These are phyloP conservation scores for Microtus pennsylvanicus DNA, from an alignment of 2,113 vertebrate genomes.

Conservation along the genomic window DNA sequence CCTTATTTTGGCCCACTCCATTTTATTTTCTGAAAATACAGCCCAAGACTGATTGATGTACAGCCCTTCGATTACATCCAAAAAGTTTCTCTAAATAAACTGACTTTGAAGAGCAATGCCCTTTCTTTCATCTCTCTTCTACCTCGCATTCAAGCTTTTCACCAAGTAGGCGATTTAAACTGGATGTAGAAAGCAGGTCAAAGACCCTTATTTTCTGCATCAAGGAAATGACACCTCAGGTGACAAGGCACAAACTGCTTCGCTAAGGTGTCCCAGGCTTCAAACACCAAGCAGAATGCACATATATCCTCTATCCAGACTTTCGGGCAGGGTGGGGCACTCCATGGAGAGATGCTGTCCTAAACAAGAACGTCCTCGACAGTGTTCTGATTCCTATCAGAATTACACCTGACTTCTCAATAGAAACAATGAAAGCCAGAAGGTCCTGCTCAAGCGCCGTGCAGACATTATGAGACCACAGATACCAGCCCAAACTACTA, in stretches of 20 bases:
- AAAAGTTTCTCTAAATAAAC: conserved; percentile 30
- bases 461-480: too few species aligned
- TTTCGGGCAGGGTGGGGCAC: neutral
- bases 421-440: too few species aligned
- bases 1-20: neutral
- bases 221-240: conserved; percentile 47
- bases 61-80: conserved; percentile 3
- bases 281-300: conserved; percentile 15
- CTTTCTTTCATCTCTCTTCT: conserved; percentile 7
- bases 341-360: neutral
- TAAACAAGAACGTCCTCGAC: neutral
- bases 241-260: neutral
- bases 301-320: neutral
- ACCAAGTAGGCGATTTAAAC: neutral
- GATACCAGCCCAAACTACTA: too few species aligned
- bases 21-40: conserved; percentile 37
- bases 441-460: too few species aligned
- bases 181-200: conserved; percentile 31
- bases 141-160: conserved; percentile 12
- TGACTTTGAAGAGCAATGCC: conserved; percentile 20
- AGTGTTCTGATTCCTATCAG: neutral
- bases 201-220: conserved; percentile 48
- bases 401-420: too few species aligned
- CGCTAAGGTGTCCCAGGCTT: conserved; percentile 3
- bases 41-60: neutral